Base-by-base conservation (phyloP, 2,888 invertebrate genomes). In the Pachliopta kotzebuea region DNA sequence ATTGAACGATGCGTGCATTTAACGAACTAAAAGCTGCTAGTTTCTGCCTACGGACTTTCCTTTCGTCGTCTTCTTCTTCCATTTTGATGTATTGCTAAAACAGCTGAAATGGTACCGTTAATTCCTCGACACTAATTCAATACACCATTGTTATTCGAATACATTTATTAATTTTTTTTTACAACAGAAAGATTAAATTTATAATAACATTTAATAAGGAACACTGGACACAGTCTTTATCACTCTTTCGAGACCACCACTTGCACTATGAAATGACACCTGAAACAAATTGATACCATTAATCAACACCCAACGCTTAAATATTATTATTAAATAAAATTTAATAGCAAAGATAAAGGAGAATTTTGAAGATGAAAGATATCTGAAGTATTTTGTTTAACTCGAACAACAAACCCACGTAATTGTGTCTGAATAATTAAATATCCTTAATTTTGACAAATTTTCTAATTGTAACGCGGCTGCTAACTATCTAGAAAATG, bases 141-240 rank as follows among this genome's bases (percentile, higher is more conserved):
- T 83, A 86, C 83, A 85, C 81, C 77, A 83, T 84, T 81, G 78
- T 76, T 74, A 21, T 72, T 76, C 78, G 68, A 81, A 84, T 78
- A 80, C 73, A 79, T 89, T 88, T 88, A 87, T 86, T 88, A 74
- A 76, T 78, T 75, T 80, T 31, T n/a, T n/a, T 75, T 76, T 78
- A 80, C 81, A 79, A 77, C 76, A 79, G 79, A 77, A 77, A 76
- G 76, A 81, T 84, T 84, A 82, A 75, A 76, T 75, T 79, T 79
- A 78, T 74, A 77, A 81, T 79, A 79, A 84, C 79, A 87, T 84
- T 84, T 80, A 83, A 76, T 85, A 87, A 85, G 88, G 88, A 90
- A 88, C 90, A 90, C 90, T 88, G 84, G 84, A 83, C 89, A 90
- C 89, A 90, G 90, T 91, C 90, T 91, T 90, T 88, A 87, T 88